Evolutionary conservation across 2,888 invertebrate genomes (phyloP).

Genomic region (Nemapogon koenigi): DNA sequence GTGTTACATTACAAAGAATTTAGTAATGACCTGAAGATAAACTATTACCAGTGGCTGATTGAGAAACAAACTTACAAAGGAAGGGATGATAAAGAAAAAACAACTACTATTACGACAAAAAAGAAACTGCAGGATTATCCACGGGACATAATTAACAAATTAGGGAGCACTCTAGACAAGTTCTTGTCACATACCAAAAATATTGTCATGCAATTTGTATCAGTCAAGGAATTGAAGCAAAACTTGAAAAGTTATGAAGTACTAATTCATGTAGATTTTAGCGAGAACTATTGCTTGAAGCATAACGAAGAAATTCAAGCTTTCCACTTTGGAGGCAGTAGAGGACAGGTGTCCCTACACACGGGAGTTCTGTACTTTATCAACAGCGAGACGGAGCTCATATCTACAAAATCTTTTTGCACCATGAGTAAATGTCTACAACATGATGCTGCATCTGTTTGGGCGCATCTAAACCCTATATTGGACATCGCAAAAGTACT

Average conservation of each 20-base stretch:
- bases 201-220: too few species aligned
- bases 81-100: background rate
- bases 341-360: constrained; percentile 13
- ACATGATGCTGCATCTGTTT: constrained; percentile 16
- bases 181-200: too few species aligned
- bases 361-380: constrained; percentile 15
- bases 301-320: constrained; percentile 13
- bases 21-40: constrained; percentile 17
- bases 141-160: constrained; percentile 1
- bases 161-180: too few species aligned
- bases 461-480: constrained; percentile 11
- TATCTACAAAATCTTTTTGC: constrained; percentile 14
- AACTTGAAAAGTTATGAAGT: too few species aligned
- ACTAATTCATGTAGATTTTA: too few species aligned
- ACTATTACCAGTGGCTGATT: constrained; percentile 18
- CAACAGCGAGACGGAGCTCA: constrained; percentile 7
- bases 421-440: constrained; percentile 13
- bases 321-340: constrained; percentile 13
- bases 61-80: constrained; percentile 16
- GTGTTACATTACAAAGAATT: constrained; percentile 18
- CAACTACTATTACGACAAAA: background rate
- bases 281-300: constrained; percentile 13
- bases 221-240: too few species aligned
- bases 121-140: background rate
- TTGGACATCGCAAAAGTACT: background rate